Evolutionary conservation across 1,140 invertebrate species (phyloP).

Genomic region (Cyrtorhinus lividipennis): DNA sequence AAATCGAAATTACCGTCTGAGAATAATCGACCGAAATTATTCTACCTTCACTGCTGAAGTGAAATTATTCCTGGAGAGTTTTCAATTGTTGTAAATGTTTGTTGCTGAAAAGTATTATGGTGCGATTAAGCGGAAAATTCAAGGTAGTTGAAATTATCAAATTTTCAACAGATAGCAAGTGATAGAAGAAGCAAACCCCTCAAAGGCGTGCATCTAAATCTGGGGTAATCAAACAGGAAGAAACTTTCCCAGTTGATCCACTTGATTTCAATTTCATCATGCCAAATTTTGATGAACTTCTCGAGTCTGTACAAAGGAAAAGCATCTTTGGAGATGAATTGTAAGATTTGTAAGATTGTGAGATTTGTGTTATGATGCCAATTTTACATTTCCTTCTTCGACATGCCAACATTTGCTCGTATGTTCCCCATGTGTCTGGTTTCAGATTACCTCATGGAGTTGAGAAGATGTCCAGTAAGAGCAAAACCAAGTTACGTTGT

Average conservation of each 20-base stretch:
- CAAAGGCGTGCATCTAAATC: background rate
- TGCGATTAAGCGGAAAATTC: too few species aligned
- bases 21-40: too few species aligned
- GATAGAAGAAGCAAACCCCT: background rate
- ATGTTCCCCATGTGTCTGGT: background rate
- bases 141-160: too few species aligned
- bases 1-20: too few species aligned
- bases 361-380: background rate
- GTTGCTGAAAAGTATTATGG: background rate
- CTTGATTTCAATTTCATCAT: background rate
- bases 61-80: too few species aligned
- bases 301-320: background rate
- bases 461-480: background rate
- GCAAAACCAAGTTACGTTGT: background rate
- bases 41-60: too few species aligned
- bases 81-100: too few species aligned
- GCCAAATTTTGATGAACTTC: background rate
- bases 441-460: background rate
- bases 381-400: background rate
- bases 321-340: background rate
- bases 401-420: background rate
- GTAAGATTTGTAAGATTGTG: background rate
- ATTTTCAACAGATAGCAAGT: background rate
- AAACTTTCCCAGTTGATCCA: background rate
- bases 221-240: background rate